phyloP scores from a whole-genome alignment of 2,113 vertebrate species.

The Grantiella picta region DNA sequence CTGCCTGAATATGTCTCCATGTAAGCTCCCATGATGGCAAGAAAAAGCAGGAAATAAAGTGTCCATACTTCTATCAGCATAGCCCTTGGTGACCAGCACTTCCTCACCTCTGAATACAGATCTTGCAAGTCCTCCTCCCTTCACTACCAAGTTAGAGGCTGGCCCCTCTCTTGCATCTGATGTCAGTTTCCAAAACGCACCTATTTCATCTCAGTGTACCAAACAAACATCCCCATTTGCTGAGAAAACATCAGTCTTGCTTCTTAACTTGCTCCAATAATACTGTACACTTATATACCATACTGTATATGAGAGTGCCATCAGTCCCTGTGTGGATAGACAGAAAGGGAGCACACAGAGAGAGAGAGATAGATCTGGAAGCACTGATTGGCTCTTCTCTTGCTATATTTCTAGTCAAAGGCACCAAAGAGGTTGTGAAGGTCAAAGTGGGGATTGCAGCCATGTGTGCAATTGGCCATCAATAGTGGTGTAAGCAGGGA shows the following conservation, averaged over 20 bases:
- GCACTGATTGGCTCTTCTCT: background rate
- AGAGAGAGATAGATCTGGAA: background rate
- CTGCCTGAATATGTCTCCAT: background rate
- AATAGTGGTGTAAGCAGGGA: background rate
- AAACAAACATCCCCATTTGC: background rate
- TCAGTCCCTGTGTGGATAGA: background rate
- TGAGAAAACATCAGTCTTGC: background rate
- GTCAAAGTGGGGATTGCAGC: background rate
- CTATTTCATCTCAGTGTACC: background rate
- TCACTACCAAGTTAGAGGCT: background rate
- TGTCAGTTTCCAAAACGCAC: background rate
- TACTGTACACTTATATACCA: accelerated
- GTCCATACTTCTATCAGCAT: background rate
- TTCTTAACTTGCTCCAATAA: background rate
- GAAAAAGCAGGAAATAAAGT: background rate
- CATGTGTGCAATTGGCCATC: background rate
- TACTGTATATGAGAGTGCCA: background rate
- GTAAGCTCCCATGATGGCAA: background rate
- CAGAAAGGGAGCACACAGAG: background rate
- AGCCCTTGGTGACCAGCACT: background rate
- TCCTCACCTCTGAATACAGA: background rate
- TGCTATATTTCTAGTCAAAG: background rate
- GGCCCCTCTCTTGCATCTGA: background rate
- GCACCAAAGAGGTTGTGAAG: background rate
- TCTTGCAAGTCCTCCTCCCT: background rate